Base-by-base conservation (phyloP, 2,888 invertebrate genomes). In the Conistra vaccinii region DNA sequence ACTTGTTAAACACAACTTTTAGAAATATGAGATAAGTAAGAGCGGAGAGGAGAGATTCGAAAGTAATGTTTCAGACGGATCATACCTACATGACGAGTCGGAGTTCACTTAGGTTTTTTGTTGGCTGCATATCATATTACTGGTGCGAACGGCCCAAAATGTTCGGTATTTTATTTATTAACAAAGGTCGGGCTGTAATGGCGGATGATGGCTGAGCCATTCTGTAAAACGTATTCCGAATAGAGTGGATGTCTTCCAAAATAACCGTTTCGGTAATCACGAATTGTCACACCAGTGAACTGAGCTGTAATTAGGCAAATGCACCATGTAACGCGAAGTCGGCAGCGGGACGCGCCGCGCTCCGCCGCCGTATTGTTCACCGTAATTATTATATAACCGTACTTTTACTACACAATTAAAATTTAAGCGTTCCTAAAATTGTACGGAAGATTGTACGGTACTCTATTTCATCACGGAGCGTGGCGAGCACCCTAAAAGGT, bases 401-500 rank as follows among this genome's bases (percentile, higher is more conserved):
- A 94, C 94, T 95, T 96, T 96, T 95, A 96, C 93, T 92, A 93
- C 93, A 93, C 95, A 94, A 94, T 96, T 95, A 95, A 96, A 96
- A 94, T 95, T 95, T 94, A 96, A 96, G 92, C 92, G 94, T 92
- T 93, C 93, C 93, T 95, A 93, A 95, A 96, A 95, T 94, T 93
- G 91, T 93, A 92, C 89, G 90, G 91, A 91, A 92, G 91, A 92
- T 93, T 93, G 90, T 91, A 91, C 91, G 89, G 91, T 93, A 92
- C 92, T 93, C 90, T 94, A 94, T 93, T 94, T 93, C 91, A 93
- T 92, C 90, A 92, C 93, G 91, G 90, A 93, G 92, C 94, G 92
- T 91, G 88, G 91, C 91, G 86, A 90, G 91, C 87, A 88, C 89
- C 87, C 90, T 90, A 89, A 92, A 92, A 91, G 88, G 91, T 91